Evolutionary conservation across 2,113 vertebrate genomes (phyloP).

Genomic region (Scopus umbretta): DNA sequence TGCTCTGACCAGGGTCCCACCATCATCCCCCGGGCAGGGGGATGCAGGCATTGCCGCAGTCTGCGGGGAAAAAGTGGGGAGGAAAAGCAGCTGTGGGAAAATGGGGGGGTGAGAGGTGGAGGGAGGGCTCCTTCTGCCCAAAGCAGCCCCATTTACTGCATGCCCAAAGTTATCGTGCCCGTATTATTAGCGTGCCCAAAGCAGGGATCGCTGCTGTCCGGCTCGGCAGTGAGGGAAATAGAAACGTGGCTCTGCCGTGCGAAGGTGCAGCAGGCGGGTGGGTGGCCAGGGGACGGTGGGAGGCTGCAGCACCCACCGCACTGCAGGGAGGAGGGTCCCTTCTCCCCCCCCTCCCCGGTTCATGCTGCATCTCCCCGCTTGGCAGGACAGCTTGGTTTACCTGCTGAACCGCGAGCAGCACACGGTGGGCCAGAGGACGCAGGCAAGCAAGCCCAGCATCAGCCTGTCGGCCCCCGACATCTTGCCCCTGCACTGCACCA

Average conservation of each 20-base stretch:
- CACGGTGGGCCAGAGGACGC: constrained; percentile 90
- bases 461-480: constrained; percentile 91
- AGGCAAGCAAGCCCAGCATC: constrained; percentile 90
- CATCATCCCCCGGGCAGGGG: rapidly evolving
- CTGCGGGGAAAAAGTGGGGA: neutral
- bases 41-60: neutral
- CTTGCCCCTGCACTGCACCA: constrained; percentile 90
- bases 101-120: neutral
- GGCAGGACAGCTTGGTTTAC: constrained; percentile 93
- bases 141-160: neutral
- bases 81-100: neutral
- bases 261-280: neutral
- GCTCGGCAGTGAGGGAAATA: neutral
- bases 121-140: neutral
- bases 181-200: neutral
- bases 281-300: neutral
- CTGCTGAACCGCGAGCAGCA: constrained; percentile 89
- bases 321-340: neutral
- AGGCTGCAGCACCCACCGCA: neutral
- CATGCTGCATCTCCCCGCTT: neutral
- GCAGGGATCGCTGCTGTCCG: neutral
- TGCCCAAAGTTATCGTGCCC: neutral
- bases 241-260: rapidly evolving
- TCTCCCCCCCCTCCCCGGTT: neutral
- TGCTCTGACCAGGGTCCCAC: neutral